Base-by-base conservation (phyloP, 2,888 invertebrate species). In the Temnothorax unifasciatus region DNA sequence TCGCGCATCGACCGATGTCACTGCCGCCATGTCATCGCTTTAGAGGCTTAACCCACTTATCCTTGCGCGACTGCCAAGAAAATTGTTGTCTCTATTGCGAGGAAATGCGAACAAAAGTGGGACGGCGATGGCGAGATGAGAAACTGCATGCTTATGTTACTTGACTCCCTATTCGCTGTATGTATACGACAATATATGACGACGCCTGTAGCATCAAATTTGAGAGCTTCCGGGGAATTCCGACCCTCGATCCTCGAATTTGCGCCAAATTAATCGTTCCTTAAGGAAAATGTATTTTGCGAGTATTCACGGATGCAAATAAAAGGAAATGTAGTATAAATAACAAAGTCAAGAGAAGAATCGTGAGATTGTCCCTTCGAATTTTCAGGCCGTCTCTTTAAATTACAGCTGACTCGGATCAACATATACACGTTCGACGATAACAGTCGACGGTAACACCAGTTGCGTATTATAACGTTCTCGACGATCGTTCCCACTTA, bases 11-110 rank as follows among this genome's bases (percentile, higher is more conserved):
- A 47, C 50, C 47, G 73, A 81, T 73, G 50, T 73, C 57, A 47
- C 59, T 52, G 52, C 44, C 59, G 73, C 47, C 34, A 69, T 59
- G 79, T 71, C 71, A 79, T 18, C 59, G 69, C 79, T 81, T 71
- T 34, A 71, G 47, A 77, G 79, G 73, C 59, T 81, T 81, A 81
- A 71, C 25, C 73, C 59, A 73, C 21, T 81, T 71, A 59, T 71
- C 57, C 79, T 81, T 47, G 38, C 61, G 61, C 61, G 61, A 61
- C 41, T 41, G 73, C 73, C 71, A 73, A 81, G 73, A 71, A 38
- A 61, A 61, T 57, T 63, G 44, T 79, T 44, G 59, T 54, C 57
- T 47, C 25, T 71, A 29, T 47, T 47, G 47, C 57, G 79, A 71
- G 71, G 59, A 71, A 71, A 71, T 25, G 77, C 66, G 25, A 41